Base-by-base conservation (phyloP, 2,888 invertebrate species). In the Pachydiplax longipennis region DNA sequence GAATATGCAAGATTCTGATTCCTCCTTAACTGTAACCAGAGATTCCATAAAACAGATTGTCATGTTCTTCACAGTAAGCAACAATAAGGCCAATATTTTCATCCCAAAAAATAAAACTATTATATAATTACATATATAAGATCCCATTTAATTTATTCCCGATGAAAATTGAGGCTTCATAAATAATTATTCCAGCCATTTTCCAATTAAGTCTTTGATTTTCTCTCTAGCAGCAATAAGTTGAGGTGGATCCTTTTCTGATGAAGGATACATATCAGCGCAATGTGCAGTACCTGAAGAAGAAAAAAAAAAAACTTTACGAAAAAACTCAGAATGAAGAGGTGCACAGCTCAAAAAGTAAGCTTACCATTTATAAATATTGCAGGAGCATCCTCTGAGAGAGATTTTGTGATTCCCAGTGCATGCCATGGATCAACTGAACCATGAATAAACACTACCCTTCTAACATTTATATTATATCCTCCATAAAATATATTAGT, bases 371-470 rank as follows among this genome's bases (percentile, higher is more conserved):
- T 94, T 73, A 98, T 97, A 92, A 95, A 97, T 92, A 98, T 96
- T 18, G 96, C 96, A 22, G 97, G 97, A 2, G 96, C 95, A 83
- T 94, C 93, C 82, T 94, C 93, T 91, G 95, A 94, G 6, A 93
- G 92, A 0, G 96, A 96, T 73, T 94, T 93, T 0, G 95, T 96
- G 90, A 97, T 95, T 13, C 98, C 98, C 44, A 98, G 94, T 0
- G 96, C 97, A 94, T 98, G 97, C 98, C 98, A 98, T 0, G 98
- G 98, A 94, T 99, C 98, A 90, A 98, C 96, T 0, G 97, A 97
- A 37, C 98, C 98, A 93, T 98, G 98, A 6, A 98, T 97, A 93
- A 97, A 98, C 0, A 98, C 96, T 12, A 98, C 97, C 92, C 97
- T 96, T 18, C 95, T 95, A 0, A 96, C 96, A 18, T 96, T 94